phyloP scores from a whole-genome alignment of 2,888 invertebrate species.

The Torymus auratus region DNA sequence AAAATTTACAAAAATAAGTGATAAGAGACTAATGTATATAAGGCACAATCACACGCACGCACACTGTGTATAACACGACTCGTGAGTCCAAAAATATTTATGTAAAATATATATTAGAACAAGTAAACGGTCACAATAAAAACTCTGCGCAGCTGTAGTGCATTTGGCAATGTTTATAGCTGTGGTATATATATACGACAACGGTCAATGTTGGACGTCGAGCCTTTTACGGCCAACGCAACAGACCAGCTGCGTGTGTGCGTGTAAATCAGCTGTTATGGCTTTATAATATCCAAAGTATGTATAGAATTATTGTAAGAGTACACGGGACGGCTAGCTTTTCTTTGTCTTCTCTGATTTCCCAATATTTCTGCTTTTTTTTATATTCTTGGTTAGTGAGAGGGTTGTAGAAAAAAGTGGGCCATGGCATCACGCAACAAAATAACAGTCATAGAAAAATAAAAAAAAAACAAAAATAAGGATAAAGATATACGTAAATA shows the following conservation, averaged over 20 bases:
- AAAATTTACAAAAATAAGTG: background rate
- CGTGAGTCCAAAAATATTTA: slow-evolving; percentile 1
- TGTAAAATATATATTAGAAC: slow-evolving; percentile 24
- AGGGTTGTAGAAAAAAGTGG: slow-evolving; percentile 5
- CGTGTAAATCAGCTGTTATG: slow-evolving; percentile 40
- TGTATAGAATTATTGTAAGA: background rate
- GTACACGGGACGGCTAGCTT: too few relatives aligned
- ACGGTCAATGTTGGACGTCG: too few relatives aligned
- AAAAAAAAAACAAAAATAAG: slow-evolving; percentile 16
- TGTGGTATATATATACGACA: background rate
- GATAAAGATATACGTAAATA: slow-evolving; percentile 18
- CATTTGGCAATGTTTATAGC: slow-evolving; percentile 42
- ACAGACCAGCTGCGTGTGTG: slow-evolving; percentile 16
- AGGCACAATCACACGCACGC: slow-evolving; percentile 29
- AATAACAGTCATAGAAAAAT: slow-evolving; percentile 7
- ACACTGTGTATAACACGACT: slow-evolving; percentile 23
- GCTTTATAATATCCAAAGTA: slow-evolving; percentile 17
- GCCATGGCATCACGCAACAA: slow-evolving; percentile 27
- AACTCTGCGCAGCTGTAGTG: slow-evolving; percentile 56
- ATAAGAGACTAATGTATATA: background rate
- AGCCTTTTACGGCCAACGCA: background rate
- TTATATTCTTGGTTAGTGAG: slow-evolving; percentile 23
- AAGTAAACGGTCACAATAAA: slow-evolving; percentile 54
- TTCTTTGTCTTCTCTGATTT: too few relatives aligned
- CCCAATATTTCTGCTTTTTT: background rate